phyloP scores from a whole-genome alignment of 2,113 vertebrate species.

The Benitochromis conjunctus region DNA sequence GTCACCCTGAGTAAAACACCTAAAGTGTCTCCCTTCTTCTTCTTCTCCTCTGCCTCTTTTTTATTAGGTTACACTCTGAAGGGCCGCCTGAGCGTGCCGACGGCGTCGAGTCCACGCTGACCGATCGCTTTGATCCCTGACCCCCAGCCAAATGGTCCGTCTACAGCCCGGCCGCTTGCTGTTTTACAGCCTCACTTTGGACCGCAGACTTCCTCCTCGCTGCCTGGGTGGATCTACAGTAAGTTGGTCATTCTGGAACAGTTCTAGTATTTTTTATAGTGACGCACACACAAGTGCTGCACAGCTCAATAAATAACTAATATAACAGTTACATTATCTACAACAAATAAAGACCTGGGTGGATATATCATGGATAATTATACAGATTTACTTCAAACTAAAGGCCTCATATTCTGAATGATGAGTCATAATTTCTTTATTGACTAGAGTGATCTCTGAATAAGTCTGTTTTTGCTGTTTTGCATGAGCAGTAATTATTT shows the following conservation, averaged over 20 bases:
- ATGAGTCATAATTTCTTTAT: not conserved
- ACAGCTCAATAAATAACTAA: not conserved
- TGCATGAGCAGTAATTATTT: not conserved
- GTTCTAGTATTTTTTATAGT: not conserved
- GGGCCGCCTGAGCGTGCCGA: not conserved
- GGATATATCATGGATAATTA: not conserved
- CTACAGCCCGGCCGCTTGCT: conserved; percentile 14
- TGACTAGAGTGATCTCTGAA: not conserved
- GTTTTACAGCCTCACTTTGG: conserved; percentile 49
- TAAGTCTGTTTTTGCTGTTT: not conserved
- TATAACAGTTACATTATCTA: not conserved
- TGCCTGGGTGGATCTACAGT: not conserved
- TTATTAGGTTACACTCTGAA: not conserved
- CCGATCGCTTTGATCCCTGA: conserved; percentile 47
- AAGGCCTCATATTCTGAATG: not conserved
- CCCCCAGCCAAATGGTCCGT: conserved; percentile 45
- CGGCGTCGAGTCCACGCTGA: not conserved
- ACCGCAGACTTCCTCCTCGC: conserved; percentile 15
- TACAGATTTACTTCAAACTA: not conserved
- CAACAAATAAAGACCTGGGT: not conserved
- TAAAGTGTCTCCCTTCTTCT: not conserved
- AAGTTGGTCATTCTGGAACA: not conserved
- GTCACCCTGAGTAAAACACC: not conserved
- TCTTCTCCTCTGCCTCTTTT: not conserved
- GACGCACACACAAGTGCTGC: not conserved